Evolutionary conservation across 1,140 invertebrate genomes (phyloP), one percentile per base, ranked within the genome.

Genomic region (Asobara japonica): DNA sequence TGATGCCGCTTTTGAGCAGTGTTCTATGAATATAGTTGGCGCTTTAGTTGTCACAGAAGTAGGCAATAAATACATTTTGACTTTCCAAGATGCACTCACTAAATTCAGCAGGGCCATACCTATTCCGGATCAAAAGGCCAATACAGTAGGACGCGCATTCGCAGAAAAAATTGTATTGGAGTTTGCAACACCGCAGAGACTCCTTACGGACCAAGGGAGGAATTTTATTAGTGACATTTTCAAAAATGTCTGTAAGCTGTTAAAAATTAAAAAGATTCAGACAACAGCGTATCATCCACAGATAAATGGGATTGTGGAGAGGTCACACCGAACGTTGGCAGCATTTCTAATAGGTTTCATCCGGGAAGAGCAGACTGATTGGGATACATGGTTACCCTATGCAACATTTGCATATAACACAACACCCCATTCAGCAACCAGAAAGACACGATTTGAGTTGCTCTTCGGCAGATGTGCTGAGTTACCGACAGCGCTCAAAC

Each of bases 181-280:
- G 33, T 82, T 75, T 65, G 79, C 79, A 16, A 78, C 77, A 20
- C 80, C 82, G 7, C 48, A 79, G 20, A 62, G 27, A 8, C 77
- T 85, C 16, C 30, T 84, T 16, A 78, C 80, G 0, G 79, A 84
- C 74, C 75, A 80, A 79, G 82, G 80, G 4, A 22, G 38, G 2
- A 75, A 84, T 69, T 83, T 82, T 74, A 31, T 69, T 73, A 60
- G 45, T 11, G 25, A 30, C n/a, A 25, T 68, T 13, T 68, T 51
- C 18, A 45, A 45, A 31, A 56, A 68, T 51, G 22, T 22, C 20
- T 45, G 45, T 33, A 33, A 33, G 10, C 31, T 33, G n/a, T 33
- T 10, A 33, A 10, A 33, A 10, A 4, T 6, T 33, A 6, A 10
- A 33, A 10, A 33, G 31, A 10, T 33, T 33, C n/a, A n/a, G n/a